Evolutionary conservation across 2,888 invertebrate species (phyloP).

Genomic region (Glyphotaelius pellucidus): DNA sequence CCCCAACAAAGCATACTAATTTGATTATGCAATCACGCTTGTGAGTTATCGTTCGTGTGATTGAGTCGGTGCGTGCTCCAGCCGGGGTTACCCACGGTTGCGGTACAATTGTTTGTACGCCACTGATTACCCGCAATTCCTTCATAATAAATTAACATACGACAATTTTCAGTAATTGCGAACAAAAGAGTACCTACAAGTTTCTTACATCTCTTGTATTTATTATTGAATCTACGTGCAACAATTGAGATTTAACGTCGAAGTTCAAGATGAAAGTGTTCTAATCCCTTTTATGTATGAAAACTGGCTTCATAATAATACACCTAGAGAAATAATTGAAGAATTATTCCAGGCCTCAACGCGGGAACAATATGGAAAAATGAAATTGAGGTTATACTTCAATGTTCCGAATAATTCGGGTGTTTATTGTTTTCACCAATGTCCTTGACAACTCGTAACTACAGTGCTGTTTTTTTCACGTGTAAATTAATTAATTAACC

Average conservation of each 20-base stretch:
- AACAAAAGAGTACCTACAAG: neutral
- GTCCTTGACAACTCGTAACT: neutral
- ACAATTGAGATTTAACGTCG: neutral
- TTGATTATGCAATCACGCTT: constrained; percentile 32
- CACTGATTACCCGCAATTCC: constrained; percentile 37
- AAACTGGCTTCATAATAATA: neutral
- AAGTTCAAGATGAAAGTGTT: neutral
- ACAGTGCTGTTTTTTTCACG: neutral
- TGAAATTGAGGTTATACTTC: neutral
- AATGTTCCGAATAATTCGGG: neutral
- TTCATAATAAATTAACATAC: constrained; percentile 36
- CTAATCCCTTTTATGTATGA: neutral
- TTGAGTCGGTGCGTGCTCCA: constrained; percentile 27
- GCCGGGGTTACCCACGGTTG: neutral
- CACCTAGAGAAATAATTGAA: neutral
- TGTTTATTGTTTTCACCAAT: neutral
- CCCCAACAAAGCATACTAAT: constrained; percentile 13
- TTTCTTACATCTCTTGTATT: neutral
- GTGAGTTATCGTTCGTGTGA: constrained; percentile 30
- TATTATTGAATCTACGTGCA: neutral
- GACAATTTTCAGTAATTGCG: constrained; percentile 37
- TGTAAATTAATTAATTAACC: neutral
- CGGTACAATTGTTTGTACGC: constrained; percentile 18
- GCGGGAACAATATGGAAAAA: neutral
- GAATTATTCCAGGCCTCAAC: neutral